Evolutionary conservation across 2,113 vertebrate genomes (phyloP).

Genomic region (Glareola pratincola): DNA sequence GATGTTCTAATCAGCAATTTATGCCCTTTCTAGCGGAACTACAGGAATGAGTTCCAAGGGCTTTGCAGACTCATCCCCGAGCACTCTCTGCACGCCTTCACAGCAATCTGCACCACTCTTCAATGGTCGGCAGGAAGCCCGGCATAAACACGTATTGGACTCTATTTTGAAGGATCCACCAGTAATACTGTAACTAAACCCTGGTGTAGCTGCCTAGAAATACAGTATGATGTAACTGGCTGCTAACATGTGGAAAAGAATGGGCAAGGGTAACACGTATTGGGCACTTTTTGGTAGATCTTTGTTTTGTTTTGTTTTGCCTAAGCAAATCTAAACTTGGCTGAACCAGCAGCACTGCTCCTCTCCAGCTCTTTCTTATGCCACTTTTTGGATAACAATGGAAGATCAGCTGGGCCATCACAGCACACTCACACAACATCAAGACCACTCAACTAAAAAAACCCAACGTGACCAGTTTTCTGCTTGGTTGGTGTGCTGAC

Average conservation of each 20-base stretch:
- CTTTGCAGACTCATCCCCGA: not conserved
- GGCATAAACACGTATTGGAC: not conserved
- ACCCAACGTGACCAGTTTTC: not conserved
- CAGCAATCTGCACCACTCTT: not conserved
- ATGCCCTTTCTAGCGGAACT: not conserved
- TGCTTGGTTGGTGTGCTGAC: not conserved
- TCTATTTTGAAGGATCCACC: not conserved
- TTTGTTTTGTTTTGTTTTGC: not conserved
- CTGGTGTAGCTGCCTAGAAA: not conserved
- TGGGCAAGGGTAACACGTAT: not conserved
- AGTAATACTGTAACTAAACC: not conserved
- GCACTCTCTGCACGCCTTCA: not conserved
- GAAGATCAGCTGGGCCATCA: not conserved
- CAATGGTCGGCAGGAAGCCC: not conserved
- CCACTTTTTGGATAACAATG: not conserved
- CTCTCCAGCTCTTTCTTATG: not conserved
- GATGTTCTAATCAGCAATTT: not conserved
- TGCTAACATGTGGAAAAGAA: not conserved
- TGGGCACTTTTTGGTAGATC: not conserved
- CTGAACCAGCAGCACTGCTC: not conserved
- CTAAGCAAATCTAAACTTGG: not conserved
- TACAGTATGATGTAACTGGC: not conserved
- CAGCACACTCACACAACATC: not conserved
- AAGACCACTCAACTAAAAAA: not conserved
- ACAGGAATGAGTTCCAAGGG: not conserved